Base-by-base conservation (phyloP, 2,888 invertebrate genomes). In the Folsomia manolachei region DNA sequence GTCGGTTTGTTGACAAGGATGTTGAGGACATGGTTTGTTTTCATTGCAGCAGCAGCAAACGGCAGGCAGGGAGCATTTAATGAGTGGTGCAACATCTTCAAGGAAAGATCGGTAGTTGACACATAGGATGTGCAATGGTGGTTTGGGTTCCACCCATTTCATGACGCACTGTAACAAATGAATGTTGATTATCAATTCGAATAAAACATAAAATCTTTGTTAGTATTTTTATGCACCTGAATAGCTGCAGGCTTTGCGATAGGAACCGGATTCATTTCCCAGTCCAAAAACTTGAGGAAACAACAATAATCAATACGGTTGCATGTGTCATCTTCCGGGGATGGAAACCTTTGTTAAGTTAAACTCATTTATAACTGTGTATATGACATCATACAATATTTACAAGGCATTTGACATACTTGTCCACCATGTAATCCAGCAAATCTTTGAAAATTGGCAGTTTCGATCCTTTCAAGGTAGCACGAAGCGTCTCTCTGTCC, bases 221-320 rank as follows among this genome's bases (percentile, higher is more conserved):
- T 60, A 19, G 11, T 9, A 56, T 9, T 14, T 63, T 81, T 82
- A 87, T 87, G 2, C 51, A 66, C 66, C 83, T 87, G 87, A 62
- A 86, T 81, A 79, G 87, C 87, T 9, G 86, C 83, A 9, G 88
- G 88, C 72, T 82, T 81, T 2, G 85, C 83, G 56, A 86, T 87
- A 25, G 85, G 80, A 70, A 85, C 82, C 1, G 87, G 87, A 80
- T 86, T 85, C 14, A 87, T 86, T 81, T 87, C 87, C 81, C 90
- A 88, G 83, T 93, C 89, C 71, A 94, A 83, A 82, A 93, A 93
- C 56, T 85, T 83, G 80, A 93, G 82, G 70, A 94, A 84, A 82
- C 93, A 91, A 1, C 88, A 86, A 74, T 89, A 90, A 70, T 87
- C 86, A 52, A 93, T 73, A 4, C 77, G 73, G 39, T 78, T 75